phyloP scores from a whole-genome alignment of 2,888 invertebrate species.

The Siphlonurus alternatus region DNA sequence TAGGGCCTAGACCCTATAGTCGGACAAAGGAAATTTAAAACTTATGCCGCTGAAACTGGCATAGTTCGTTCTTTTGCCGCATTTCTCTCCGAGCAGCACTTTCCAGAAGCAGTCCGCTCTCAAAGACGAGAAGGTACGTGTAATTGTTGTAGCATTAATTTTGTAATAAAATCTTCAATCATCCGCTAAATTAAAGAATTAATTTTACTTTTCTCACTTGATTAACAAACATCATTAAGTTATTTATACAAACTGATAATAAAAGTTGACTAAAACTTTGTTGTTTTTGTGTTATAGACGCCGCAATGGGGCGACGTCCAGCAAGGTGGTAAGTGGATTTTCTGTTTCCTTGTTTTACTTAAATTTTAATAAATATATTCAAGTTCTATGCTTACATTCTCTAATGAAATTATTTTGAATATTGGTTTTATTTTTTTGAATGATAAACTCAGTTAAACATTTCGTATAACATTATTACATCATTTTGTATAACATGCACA shows the following conservation, averaged over 20 bases:
- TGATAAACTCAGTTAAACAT: too few relatives aligned
- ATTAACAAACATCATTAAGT: background rate
- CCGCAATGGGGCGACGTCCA: conserved; percentile 94
- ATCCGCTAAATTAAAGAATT: background rate
- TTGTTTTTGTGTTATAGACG: conserved; percentile 12
- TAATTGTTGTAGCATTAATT: background rate
- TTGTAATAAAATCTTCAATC: background rate
- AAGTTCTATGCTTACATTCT: background rate
- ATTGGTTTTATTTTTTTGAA: too few relatives aligned
- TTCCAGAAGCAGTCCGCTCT: background rate
- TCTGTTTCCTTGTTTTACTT: conserved; percentile 12
- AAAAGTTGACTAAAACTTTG: conserved; percentile 3
- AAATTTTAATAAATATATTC: conserved; percentile 4
- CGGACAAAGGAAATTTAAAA: too few relatives aligned
- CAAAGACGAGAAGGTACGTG: background rate
- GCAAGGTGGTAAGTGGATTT: conserved; percentile 78
- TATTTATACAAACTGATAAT: background rate
- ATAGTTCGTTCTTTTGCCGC: background rate
- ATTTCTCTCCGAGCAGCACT: background rate
- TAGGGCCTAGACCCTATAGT: too few relatives aligned
- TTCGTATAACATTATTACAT: too few relatives aligned
- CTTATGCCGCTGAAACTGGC: background rate
- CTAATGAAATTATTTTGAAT: background rate
- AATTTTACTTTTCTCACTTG: too few relatives aligned
- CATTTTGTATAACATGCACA: too few relatives aligned